Evolutionary conservation across 2,888 invertebrate species (phyloP), one percentile per base, ranked within the genome.

Genomic region (Cryptus armator): DNA sequence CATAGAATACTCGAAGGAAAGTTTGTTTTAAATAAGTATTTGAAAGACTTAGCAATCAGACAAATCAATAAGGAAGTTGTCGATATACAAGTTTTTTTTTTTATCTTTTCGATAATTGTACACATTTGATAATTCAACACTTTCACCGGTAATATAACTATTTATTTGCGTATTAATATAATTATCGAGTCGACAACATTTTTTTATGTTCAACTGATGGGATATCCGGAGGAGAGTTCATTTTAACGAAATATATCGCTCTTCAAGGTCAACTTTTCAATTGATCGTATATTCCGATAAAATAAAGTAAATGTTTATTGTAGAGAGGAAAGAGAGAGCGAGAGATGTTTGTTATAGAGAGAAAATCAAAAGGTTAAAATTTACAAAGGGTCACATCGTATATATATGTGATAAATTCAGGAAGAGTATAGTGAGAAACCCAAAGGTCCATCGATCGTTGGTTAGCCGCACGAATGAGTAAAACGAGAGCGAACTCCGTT

Each of bases 391-490:
- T 48, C 62, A 78, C 16, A n/a, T 43, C 16, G 46, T 16, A 44
- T 43, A 62, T 66, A 44, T 32, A 16, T 62, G 68, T n/a, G 24
- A 32, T 56, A 24, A 37, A 12, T 32, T 67, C 19, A 66, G 19
- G 62, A 48, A 29, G 37, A 51, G 46, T 79, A 62, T 56, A 78
- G 70, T 68, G 86, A 74, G 81, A 77, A 75, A 48, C 77, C 56
- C 67, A 59, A 37, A 79, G 82, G 79, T 56, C 62, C 51, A 83
- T 83, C 85, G 85, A 85, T 85, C 85, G 82, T 68, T 62, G 83
- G 83, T 72, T 85, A 83, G 76, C 85, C 85, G 75, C 82, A 74
- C 71, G 79, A 80, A 75, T 16, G 78, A 79, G 83, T 46, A 70
- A 76, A 71, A 51, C 51, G 81, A 51, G 48, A 66, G 66, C 66